phyloP scores from a whole-genome alignment of 2,113 vertebrate genomes.

The Epinephelus lanceolatus region DNA sequence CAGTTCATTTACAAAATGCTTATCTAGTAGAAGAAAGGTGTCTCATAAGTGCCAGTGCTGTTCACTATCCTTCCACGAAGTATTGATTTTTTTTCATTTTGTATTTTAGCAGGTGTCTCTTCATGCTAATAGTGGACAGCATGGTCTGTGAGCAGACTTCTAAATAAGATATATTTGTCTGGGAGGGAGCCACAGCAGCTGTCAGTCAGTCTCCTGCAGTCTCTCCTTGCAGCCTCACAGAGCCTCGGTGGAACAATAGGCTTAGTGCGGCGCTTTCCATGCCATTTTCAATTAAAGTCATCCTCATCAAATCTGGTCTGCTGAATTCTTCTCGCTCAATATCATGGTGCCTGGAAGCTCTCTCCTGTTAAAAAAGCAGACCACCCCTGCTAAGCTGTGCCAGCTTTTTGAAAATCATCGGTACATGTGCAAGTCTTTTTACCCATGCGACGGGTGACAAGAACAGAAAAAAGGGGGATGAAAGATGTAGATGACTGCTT shows the following conservation, averaged over 20 bases:
- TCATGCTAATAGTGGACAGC: background rate
- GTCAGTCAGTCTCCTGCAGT: slow-evolving; percentile 25
- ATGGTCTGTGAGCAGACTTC: background rate
- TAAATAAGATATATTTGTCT: slow-evolving; percentile 9
- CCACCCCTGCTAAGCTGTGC: slow-evolving; percentile 7
- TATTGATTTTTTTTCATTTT: background rate
- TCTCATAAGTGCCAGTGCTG: background rate
- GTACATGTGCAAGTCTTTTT: slow-evolving; percentile 3
- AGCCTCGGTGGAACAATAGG: slow-evolving; percentile 33
- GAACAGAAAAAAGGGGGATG: background rate
- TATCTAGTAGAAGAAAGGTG: background rate
- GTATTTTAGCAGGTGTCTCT: background rate
- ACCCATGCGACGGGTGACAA: background rate
- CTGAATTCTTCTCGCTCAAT: slow-evolving; percentile 31
- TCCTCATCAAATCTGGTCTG: slow-evolving; percentile 44
- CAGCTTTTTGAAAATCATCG: background rate
- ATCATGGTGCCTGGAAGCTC: slow-evolving; percentile 31
- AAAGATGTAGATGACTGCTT: background rate
- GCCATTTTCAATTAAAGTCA: slow-evolving; percentile 54
- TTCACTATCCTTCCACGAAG: background rate
- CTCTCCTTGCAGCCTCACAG: slow-evolving; percentile 2
- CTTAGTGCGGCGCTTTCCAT: slow-evolving; percentile 18
- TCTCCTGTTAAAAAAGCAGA: slow-evolving; percentile 25
- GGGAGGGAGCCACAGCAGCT: slow-evolving; percentile 17
- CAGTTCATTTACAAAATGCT: background rate